Percentiles rank a stretch among this genome's conserved stretches.
These are phyloP conservation scores for Aurelia sp. DNA, from an alignment of 30 jellyfish, hydroid and myxozoan species.

Conservation along the genomic window DNA sequence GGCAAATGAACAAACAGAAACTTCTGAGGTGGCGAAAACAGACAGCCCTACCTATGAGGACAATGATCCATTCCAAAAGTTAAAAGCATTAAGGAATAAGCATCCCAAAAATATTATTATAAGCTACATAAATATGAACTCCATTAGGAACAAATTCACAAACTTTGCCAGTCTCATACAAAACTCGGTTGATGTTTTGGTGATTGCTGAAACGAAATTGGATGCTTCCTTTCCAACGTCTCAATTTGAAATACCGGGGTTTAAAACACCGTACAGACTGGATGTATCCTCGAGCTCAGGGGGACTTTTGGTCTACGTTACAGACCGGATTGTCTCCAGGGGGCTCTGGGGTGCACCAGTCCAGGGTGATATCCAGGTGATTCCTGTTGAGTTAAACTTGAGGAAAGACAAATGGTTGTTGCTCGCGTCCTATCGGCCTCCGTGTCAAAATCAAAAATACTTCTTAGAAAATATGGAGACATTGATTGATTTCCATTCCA, in stretches of 20 bases:
- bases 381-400: constrained; percentile 13
- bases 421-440: constrained; percentile 19
- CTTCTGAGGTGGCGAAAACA: background rate
- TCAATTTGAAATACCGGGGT: constrained; percentile 16
- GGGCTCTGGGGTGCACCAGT: constrained; percentile 6
- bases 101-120: constrained; percentile 19
- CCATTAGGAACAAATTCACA: constrained; percentile 17
- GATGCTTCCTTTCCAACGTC: constrained; percentile 21
- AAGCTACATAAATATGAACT: constrained; percentile 31
- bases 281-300: too few species aligned
- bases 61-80: constrained; percentile 13
- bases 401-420: constrained; percentile 17
- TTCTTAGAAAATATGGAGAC: constrained; percentile 6
- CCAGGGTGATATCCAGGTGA: constrained; percentile 13
- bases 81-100: constrained; percentile 19
- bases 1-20: constrained; percentile 2
- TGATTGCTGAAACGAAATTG: constrained; percentile 39
- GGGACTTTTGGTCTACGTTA: constrained; percentile 20
- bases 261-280: too few species aligned
- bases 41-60: constrained; percentile 19
- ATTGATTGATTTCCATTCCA: constrained; percentile 3
- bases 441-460: constrained; percentile 11
- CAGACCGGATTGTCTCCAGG: constrained; percentile 15
- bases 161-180: constrained; percentile 27
- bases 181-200: constrained; percentile 18